Base-by-base conservation (phyloP, 2,113 vertebrate genomes). In the Lagopus muta region DNA sequence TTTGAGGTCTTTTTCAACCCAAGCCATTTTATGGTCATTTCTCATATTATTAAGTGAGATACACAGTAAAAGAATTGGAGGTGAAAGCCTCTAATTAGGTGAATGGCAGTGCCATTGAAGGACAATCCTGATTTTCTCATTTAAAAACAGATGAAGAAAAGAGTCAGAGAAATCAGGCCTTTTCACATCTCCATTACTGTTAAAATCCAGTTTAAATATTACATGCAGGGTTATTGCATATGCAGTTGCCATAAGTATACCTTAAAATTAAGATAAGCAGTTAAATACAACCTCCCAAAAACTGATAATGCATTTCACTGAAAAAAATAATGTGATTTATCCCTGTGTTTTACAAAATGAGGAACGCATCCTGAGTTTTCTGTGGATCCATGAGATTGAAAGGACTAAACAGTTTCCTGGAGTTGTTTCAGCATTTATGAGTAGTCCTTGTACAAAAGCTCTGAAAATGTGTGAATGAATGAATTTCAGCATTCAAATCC, bases 121-220 rank as follows among this genome's bases (percentile, higher is more conserved):
- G 48, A 50, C 48, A 50, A 48, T 48, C 22, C 47, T 12, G 47
- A 1, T 79, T 45, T 62, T 77, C 19, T 9, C 54, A 12, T 14
- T 54, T 5, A 87, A 91, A 81, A 11, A 12, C 6, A 18, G 2
- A 0, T 73, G 11, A 74, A 57, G 58, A 75, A 52, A 36, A 60
- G 21, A 22, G 13, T 27, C 3, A 61, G 11, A 22, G 50, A 25
- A 61, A n/a, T 2, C 1, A 1, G 1, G 0, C 34, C 0, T 38
- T 74, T 83, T 74, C 48, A 34, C 1, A 18, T 34, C 70, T 66
- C 20, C 8, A 25, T 58, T 70, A 30, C 16, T 2, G 2, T 10
- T 14, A 54, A 66, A 61, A 40, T 0, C 9, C 1, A 24, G 2
- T 55, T 65, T 50, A 40, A 82, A 45, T 10, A 64, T 14, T 19